Evolutionary conservation across 2,888 invertebrate genomes (phyloP).

Genomic region (Erannis defoliaria): DNA sequence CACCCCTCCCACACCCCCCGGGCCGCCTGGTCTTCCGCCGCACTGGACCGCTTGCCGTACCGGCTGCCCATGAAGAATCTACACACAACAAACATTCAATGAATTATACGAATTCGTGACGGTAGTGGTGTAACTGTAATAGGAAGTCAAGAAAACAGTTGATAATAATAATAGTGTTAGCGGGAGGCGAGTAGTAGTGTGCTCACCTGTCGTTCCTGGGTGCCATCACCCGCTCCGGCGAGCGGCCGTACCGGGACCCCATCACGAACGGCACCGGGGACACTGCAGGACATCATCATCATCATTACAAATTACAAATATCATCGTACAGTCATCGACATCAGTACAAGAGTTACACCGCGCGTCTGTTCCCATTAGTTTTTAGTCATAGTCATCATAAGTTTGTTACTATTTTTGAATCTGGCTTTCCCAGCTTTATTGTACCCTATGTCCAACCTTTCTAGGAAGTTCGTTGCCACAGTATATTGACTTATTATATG

Average conservation of each 20-base stretch:
- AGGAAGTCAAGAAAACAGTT: too few relatives aligned
- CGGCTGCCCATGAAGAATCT: conserved; percentile 73
- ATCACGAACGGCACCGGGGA: conserved; percentile 74
- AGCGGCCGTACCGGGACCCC: conserved; percentile 75
- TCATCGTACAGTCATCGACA: too few relatives aligned
- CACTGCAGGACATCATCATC: conserved; percentile 52
- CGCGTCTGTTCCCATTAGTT: too few relatives aligned
- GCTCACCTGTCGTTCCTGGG: conserved; percentile 71
- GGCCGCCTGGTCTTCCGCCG: conserved; percentile 4
- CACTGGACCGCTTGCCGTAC: conserved; percentile 70
- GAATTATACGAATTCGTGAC: neutral
- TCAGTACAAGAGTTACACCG: too few relatives aligned
- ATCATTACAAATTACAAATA: neutral
- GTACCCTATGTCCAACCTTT: too few relatives aligned
- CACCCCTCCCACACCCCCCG: conserved; percentile 9
- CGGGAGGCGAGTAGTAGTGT: neutral
- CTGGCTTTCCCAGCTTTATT: too few relatives aligned
- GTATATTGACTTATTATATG: too few relatives aligned
- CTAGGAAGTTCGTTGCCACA: too few relatives aligned
- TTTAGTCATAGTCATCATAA: too few relatives aligned
- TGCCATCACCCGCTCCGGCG: conserved; percentile 63
- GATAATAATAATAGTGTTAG: neutral
- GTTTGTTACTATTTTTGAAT: too few relatives aligned
- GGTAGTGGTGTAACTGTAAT: too few relatives aligned
- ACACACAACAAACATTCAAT: neutral